phyloP scores from a whole-genome alignment of 2,113 vertebrate species.

The Ptychochromis oligacanthus region DNA sequence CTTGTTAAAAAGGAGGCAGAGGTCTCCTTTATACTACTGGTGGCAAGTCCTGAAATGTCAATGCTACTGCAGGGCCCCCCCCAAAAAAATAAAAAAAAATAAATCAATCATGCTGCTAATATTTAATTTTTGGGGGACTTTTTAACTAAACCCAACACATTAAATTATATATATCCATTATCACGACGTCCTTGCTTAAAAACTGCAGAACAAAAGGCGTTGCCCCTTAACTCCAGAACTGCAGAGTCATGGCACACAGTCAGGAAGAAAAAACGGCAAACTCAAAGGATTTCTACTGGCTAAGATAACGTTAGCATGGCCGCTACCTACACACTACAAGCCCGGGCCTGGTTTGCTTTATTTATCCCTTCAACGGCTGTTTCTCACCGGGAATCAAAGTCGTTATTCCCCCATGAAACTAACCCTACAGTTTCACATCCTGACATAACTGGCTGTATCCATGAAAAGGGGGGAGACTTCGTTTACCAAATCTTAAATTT shows the following conservation, averaged over 20 bases:
- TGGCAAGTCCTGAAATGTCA: slow-evolving; percentile 10
- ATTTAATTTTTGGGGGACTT: neutral
- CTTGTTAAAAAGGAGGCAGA: neutral
- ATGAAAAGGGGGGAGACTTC: neutral
- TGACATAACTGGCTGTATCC: neutral
- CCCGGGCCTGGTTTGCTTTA: too few species aligned
- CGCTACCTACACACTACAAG: slow-evolving; percentile 16
- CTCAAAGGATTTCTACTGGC: slow-evolving; percentile 2
- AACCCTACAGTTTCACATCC: neutral
- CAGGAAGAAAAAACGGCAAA: slow-evolving; percentile 2
- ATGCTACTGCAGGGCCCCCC: neutral
- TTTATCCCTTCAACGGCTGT: neutral
- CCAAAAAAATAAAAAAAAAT: too few species aligned
- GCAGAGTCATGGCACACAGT: slow-evolving; percentile 82
- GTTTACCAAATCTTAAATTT: neutral
- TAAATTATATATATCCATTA: neutral
- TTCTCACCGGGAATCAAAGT: neutral
- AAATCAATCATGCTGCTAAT: neutral
- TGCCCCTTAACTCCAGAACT: slow-evolving; percentile 78
- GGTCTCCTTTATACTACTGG: neutral
- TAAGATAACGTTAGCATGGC: slow-evolving; percentile 18
- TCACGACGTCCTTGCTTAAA: neutral
- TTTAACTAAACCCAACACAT: neutral
- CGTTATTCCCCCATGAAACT: neutral
- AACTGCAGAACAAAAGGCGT: slow-evolving; percentile 64